phyloP scores from a whole-genome alignment of 2,888 invertebrate species.

The Perizoma flavofasciatum region DNA sequence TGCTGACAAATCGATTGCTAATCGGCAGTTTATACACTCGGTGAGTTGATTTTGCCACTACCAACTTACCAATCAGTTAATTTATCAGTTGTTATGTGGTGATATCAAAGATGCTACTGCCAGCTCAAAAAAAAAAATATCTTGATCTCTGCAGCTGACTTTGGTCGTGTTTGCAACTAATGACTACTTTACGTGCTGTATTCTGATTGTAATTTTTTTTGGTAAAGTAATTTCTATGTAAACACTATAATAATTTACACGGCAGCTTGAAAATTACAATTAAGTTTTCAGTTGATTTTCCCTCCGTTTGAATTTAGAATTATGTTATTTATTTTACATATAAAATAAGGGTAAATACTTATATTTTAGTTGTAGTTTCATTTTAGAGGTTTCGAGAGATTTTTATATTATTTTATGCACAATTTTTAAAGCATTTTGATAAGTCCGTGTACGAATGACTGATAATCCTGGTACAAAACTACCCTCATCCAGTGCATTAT shows the following conservation, averaged over 20 bases:
- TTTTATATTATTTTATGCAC: conserved; percentile 67
- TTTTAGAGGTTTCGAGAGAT: conserved; percentile 60
- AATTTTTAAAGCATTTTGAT: conserved; percentile 65
- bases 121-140: no score
- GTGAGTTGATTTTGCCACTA: no score
- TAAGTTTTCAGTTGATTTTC: conserved; percentile 52
- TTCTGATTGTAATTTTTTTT: no score
- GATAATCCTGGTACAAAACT: conserved; percentile 74
- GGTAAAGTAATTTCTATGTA: no score
- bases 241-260: conserved; percentile 33
- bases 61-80: no score
- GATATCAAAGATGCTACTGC: no score
- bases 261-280: conserved; percentile 50
- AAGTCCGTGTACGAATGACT: conserved; percentile 57
- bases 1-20: no score
- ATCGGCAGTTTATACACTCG: no score
- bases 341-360: conserved; percentile 31
- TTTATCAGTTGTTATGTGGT: no score
- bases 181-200: no score
- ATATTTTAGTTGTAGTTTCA: conserved; percentile 39
- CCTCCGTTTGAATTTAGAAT: conserved; percentile 68
- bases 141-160: no score
- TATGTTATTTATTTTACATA: conserved; percentile 73
- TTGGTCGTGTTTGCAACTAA: no score
- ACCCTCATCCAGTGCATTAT: conserved; percentile 78